Evolutionary conservation across 2,888 invertebrate genomes (phyloP).

Genomic region (Pseudococcus jackbeardsleyi): DNA sequence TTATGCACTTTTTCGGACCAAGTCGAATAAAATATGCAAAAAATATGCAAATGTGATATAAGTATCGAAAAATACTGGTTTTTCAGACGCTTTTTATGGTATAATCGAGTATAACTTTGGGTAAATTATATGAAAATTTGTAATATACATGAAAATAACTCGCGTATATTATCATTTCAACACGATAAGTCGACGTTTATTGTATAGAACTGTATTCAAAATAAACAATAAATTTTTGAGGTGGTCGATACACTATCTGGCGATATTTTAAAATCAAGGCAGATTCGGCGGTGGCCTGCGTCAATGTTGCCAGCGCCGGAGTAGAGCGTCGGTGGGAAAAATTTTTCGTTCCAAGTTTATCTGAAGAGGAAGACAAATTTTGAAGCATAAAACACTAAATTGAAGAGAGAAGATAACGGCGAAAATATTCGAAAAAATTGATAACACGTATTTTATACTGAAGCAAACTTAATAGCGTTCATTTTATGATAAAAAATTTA

Average conservation of each 20-base stretch:
- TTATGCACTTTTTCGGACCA: background rate
- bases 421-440: background rate
- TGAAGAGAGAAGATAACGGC: no score
- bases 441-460: no score
- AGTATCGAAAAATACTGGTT: background rate
- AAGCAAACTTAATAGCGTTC: no score
- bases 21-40: conserved; percentile 1
- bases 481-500: no score
- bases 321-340: background rate
- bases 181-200: background rate
- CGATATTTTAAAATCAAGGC: background rate
- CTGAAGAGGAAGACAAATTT: background rate
- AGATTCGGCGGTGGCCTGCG: background rate
- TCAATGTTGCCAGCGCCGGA: background rate
- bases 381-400: no score
- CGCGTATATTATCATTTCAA: conserved; percentile 12
- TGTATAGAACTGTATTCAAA: background rate
- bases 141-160: conserved; percentile 3
- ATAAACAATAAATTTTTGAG: background rate
- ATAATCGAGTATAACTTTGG: background rate
- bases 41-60: background rate
- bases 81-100: background rate
- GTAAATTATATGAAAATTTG: background rate
- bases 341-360: background rate
- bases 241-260: background rate